Conservation (phyloP, 2,113 vertebrate genomes). For the Myotis lucifugus region DNA sequence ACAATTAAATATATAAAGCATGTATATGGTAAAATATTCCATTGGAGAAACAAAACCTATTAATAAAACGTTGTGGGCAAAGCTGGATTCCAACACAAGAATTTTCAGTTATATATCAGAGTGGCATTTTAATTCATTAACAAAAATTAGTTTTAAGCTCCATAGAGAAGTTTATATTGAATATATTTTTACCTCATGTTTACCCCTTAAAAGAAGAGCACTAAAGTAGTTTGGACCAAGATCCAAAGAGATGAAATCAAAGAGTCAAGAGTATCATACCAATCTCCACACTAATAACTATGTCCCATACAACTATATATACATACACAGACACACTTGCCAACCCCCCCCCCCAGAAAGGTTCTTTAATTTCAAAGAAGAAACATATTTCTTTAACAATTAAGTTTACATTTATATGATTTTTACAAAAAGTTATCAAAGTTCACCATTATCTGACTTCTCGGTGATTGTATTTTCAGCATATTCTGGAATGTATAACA, state of each 20-base stretch:
- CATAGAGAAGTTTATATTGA: not conserved
- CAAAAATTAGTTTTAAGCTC: not conserved
- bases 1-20: not conserved
- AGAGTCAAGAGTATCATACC: not conserved
- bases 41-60: not conserved
- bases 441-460: not conserved
- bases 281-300: not conserved
- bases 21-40: slow-evolving; percentile 15
- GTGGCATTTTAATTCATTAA: slow-evolving; percentile 13
- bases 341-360: not conserved
- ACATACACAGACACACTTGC: not conserved
- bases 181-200: not conserved
- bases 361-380: not conserved
- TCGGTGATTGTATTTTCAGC: not conserved
- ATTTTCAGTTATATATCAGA: not conserved
- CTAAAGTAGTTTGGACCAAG: not conserved
- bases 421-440: not conserved
- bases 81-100: not conserved
- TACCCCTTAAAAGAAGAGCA: not conserved
- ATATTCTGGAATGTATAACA: not conserved
- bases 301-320: not conserved
- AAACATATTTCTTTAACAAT: not conserved
- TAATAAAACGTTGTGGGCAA: not conserved
- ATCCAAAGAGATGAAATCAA: slow-evolving; percentile 30
- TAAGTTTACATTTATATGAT: not conserved